Evolutionary conservation across 2,888 invertebrate species (phyloP).

Genomic region (Callyntrura sp.): DNA sequence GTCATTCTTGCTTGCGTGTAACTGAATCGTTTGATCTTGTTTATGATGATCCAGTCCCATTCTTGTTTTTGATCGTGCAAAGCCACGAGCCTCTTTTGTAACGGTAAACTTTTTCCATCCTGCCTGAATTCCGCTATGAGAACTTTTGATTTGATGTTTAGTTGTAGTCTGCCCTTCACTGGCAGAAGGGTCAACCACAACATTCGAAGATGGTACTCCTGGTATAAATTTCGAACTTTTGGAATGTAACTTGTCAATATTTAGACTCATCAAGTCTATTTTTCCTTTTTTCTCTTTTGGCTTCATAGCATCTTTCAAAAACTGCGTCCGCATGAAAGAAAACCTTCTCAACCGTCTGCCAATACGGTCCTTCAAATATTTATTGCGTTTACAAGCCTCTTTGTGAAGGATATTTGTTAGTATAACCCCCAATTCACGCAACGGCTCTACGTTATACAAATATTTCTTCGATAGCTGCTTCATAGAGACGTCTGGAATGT

Average conservation of each 20-base stretch:
- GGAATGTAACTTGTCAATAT: slow-evolving; percentile 1
- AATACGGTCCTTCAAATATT: not conserved
- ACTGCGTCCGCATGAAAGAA: slow-evolving; percentile 38
- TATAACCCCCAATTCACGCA: not conserved
- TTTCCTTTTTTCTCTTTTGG: not conserved
- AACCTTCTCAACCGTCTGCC: not conserved
- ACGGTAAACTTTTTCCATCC: slow-evolving; percentile 1
- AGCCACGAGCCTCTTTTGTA: not conserved
- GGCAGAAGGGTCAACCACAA: not conserved
- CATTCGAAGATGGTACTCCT: not conserved
- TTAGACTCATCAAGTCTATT: not conserved
- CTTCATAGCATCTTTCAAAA: not conserved
- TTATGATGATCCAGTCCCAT: slow-evolving; percentile 29
- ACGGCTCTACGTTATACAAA: not conserved
- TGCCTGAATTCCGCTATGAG: not conserved
- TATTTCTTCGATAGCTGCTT: not conserved
- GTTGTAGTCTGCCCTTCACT: not conserved
- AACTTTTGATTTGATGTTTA: not conserved
- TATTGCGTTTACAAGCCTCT: not conserved
- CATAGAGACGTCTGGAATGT: slow-evolving; percentile 18
- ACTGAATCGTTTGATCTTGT: not conserved
- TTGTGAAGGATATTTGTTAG: not conserved
- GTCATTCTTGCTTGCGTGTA: not conserved
- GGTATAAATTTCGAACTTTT: not conserved
- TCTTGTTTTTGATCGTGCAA: slow-evolving; percentile 26